Conservation (phyloP, 2,888 invertebrate genomes). For the Anaspis maculata region DNA sequence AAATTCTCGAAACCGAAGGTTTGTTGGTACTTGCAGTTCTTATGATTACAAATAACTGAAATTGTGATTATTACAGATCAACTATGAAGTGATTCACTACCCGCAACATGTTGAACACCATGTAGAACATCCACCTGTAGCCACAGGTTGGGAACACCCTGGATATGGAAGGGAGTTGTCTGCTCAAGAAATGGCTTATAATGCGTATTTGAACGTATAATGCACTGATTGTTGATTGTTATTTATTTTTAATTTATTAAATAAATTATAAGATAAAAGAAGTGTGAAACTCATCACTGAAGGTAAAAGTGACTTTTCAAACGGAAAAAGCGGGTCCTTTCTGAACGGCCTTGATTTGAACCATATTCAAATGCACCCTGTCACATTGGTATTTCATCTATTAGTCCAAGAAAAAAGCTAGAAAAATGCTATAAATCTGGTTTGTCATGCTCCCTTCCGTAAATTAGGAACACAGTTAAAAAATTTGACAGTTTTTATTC, state of each 20-base stretch:
- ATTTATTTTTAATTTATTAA: conserved; percentile 24
- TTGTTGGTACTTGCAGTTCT: no score
- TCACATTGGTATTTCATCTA: no score
- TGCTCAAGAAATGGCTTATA: conserved; percentile 54
- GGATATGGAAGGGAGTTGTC: conserved; percentile 55
- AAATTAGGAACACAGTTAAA: no score
- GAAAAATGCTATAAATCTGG: no score
- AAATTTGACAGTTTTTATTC: no score
- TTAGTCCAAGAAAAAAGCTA: no score
- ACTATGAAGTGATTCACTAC: conserved; percentile 81
- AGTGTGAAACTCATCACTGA: no score
- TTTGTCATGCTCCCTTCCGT: no score
- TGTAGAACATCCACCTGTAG: conserved; percentile 38
- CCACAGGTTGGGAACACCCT: conserved; percentile 44
- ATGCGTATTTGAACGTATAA: conserved; percentile 30
- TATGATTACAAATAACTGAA: background rate
- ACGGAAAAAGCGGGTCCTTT: conserved; percentile 1
- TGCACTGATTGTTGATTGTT: conserved; percentile 15
- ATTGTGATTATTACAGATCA: conserved; percentile 49
- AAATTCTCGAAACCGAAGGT: conserved; percentile 80
- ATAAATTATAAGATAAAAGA: conserved; percentile 13
- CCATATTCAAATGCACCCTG: no score
- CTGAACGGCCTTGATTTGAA: no score
- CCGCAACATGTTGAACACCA: conserved; percentile 65
- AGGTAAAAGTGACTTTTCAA: background rate